Conservation (phyloP, 2,888 invertebrate species). For the Philaethria dido region DNA sequence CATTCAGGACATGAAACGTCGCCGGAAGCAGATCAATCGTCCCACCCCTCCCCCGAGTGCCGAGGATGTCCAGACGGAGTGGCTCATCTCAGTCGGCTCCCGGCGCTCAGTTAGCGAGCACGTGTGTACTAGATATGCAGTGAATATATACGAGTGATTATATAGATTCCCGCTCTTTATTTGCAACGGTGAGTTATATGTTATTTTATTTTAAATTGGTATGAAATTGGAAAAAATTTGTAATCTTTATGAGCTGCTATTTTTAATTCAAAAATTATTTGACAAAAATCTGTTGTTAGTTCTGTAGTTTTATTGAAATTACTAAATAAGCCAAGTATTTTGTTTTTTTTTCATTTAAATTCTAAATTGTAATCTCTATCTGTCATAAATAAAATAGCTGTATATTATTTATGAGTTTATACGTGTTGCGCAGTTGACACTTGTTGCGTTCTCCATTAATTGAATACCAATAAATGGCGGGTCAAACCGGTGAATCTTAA, state of each 20-base stretch:
- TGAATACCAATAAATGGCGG: constrained; percentile 24
- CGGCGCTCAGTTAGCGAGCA: constrained; percentile 58
- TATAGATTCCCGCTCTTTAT: constrained; percentile 37
- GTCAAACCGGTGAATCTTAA: constrained; percentile 15
- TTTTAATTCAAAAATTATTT: background rate
- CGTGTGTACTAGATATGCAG: constrained; percentile 65
- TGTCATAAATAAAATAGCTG: background rate
- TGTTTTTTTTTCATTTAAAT: background rate
- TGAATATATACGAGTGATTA: constrained; percentile 60
- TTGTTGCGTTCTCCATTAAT: constrained; percentile 25
- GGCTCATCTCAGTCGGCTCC: constrained; percentile 62
- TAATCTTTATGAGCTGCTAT: background rate
- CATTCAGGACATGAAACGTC: constrained; percentile 43
- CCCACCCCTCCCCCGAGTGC: constrained; percentile 52
- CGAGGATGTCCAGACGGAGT: constrained; percentile 58
- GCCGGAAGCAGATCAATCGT: constrained; percentile 78
- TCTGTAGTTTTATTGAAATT: background rate
- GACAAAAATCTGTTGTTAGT: background rate
- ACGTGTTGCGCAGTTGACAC: constrained; percentile 20
- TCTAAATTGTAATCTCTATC: background rate
- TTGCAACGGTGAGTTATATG: constrained; percentile 37
- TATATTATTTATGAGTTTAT: constrained; percentile 2
- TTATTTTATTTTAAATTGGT: constrained; percentile 1
- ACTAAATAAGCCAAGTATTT: background rate
- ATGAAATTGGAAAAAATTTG: background rate